phyloP scores from a whole-genome alignment of 1,140 invertebrate genomes.

The Drosophila ambigua region DNA sequence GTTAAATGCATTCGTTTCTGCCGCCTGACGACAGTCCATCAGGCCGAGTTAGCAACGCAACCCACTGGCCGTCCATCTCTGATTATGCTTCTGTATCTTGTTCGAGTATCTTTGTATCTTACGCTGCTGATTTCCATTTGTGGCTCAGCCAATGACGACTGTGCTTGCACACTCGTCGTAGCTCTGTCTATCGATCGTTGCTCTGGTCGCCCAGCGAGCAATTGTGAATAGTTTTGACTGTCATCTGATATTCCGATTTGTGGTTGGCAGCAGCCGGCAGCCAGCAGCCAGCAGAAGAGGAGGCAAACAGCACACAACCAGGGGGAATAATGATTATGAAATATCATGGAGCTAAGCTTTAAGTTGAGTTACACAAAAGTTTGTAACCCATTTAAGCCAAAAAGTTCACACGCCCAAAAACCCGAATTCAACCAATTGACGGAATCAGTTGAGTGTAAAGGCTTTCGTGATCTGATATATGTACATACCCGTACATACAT shows the following conservation, averaged over 20 bases:
- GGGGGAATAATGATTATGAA: slow-evolving; percentile 50
- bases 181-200: slow-evolving; percentile 52
- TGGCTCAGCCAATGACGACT: slow-evolving; percentile 63
- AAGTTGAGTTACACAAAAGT: no score
- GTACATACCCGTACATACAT: slow-evolving; percentile 21
- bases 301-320: slow-evolving; percentile 27
- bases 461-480: slow-evolving; percentile 58
- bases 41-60: slow-evolving; percentile 28
- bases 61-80: slow-evolving; percentile 4
- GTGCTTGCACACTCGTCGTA: background rate
- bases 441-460: slow-evolving; percentile 73
- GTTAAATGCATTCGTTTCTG: slow-evolving; percentile 62
- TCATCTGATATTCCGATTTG: slow-evolving; percentile 70
- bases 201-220: slow-evolving; percentile 63
- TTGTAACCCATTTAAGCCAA: slow-evolving; percentile 15
- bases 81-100: slow-evolving; percentile 34
- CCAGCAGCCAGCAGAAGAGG: slow-evolving; percentile 17
- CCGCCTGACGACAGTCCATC: slow-evolving; percentile 51
- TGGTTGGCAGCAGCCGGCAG: slow-evolving; percentile 49
- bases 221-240: slow-evolving; percentile 65
- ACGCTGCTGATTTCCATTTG: slow-evolving; percentile 40
- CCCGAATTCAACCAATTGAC: slow-evolving; percentile 37
- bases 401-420: slow-evolving; percentile 52
- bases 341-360: slow-evolving; percentile 4
- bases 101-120: slow-evolving; percentile 19